These are phyloP conservation scores for Flabesymbios commensalis DNA, from an alignment of 2,888 invertebrate genomes.

Conservation along the genomic window DNA sequence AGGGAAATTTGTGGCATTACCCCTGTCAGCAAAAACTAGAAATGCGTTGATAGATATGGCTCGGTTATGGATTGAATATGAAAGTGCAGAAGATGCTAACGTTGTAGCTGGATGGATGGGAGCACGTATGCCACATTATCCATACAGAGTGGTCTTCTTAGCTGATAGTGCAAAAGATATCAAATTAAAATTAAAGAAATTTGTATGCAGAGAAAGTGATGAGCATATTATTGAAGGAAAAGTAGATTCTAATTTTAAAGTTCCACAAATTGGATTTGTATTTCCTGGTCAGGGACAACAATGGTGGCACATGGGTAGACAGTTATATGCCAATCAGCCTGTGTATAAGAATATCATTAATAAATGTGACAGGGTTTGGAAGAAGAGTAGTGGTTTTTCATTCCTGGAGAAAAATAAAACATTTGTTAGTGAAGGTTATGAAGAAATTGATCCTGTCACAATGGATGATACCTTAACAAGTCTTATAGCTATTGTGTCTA, in stretches of 20 bases:
- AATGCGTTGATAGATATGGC: conserved; percentile 15
- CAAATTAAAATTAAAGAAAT: conserved; percentile 6
- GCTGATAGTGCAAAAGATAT: conserved; percentile 17
- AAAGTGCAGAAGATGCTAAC: conserved; percentile 20
- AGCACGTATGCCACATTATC: conserved; percentile 16
- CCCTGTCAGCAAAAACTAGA: conserved; percentile 23
- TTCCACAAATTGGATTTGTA: conserved; percentile 20
- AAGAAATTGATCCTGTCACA: not conserved
- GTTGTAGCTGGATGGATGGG: conserved; percentile 17
- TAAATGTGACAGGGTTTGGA: conserved; percentile 17
- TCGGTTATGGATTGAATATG: conserved; percentile 11
- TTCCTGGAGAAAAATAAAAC: conserved; percentile 15
- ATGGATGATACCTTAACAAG: conserved; percentile 7
- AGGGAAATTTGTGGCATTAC: conserved; percentile 12
- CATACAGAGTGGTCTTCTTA: conserved; percentile 11
- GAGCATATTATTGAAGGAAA: conserved; percentile 15
- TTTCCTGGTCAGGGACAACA: conserved; percentile 33
- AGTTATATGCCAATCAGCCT: conserved; percentile 19
- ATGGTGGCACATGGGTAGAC: conserved; percentile 24
- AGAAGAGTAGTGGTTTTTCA: conserved; percentile 16
- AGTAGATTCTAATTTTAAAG: not conserved
- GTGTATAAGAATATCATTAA: conserved; percentile 18
- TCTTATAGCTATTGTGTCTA: conserved; percentile 8
- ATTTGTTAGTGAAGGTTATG: not conserved
- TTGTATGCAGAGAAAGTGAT: conserved; percentile 6